Base-by-base conservation (phyloP, 2,888 invertebrate species). In the Sturmia bella region DNA sequence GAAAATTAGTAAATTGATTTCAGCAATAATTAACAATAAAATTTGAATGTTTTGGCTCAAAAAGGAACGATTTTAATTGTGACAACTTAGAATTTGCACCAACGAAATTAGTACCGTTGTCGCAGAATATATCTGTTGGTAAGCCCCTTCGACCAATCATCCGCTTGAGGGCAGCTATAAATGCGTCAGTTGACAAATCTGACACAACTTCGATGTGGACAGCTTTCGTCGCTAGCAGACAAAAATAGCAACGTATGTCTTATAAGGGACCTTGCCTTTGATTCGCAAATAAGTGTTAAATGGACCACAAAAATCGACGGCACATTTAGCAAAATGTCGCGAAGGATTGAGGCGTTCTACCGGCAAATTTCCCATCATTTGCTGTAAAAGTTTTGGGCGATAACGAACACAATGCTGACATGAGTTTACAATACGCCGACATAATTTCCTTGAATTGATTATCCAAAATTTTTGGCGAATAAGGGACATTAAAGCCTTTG, bases 1-100 rank as follows among this genome's bases (percentile, higher is more conserved):
- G 15, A 50, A 50, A 50, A 32, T 32, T 32, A 32, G 7, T 32
- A 32, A 32, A 32, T 32, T 32, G 32, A 32, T 32, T 32, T 32
- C 1, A 3, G 7, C 32, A 32, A 32, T 32, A 32, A 32, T 32
- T 32, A 6, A 7, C 9, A 9, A 7, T 32, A 7, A 32, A 6
- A 32, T 32, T 32, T 1, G 9, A 3, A 7, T 1, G 1, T 32
- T 32, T 7, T 15, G 48, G 48, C 15, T 48, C 48, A 52, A 52
- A 52, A 24, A 52, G 52, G 52, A 52, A 52, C 52, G 52, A 52
- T 52, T 52, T 52, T 52, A 52, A 24, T 24, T 52, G 52, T 12
- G 52, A 11, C 24, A 52, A 24, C 24, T 52, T 52, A 48, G 48
- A 48, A 48, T 48, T 48, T 52, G 52, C 24, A 17, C 48, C 48